Evolutionary conservation across 2,888 invertebrate genomes (phyloP).

Genomic region (Hedya salicella): DNA sequence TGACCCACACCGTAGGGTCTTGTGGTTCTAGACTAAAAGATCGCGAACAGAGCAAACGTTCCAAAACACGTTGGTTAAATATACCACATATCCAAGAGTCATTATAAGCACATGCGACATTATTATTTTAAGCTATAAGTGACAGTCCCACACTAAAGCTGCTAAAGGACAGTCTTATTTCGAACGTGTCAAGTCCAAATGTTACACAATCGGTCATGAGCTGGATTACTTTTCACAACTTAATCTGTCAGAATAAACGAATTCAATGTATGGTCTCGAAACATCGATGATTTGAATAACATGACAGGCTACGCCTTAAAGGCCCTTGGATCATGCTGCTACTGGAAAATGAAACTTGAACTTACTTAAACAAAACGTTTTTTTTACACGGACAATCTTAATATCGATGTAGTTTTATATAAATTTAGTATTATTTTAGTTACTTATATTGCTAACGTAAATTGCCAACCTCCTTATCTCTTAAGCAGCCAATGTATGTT

Average conservation of each 20-base stretch:
- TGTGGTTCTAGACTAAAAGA: not conserved
- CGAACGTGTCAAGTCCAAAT: not conserved
- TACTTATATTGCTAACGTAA: no score
- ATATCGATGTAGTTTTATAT: no score
- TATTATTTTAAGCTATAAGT: not conserved
- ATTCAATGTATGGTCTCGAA: not conserved
- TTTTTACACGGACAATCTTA: no score
- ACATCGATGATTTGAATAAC: not conserved
- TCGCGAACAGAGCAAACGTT: not conserved
- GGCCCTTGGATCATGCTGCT: not conserved
- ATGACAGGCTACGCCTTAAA: not conserved
- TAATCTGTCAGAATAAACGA: slow-evolving; percentile 7
- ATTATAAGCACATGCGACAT: not conserved
- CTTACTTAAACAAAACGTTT: no score
- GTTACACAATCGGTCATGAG: slow-evolving; percentile 23
- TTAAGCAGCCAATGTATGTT: no score
- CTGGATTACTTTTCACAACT: slow-evolving; percentile 9
- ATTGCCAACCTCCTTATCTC: no score
- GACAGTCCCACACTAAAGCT: not conserved
- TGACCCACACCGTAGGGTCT: slow-evolving; percentile 48
- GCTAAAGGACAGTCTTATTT: slow-evolving; percentile 12
- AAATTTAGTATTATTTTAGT: no score
- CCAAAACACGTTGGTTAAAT: not conserved
- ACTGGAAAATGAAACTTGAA: not conserved
- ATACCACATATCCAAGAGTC: not conserved